Base-by-base conservation (phyloP, 2,797 vertebrate genomes). In the Chiloscyllium punctatum region DNA sequence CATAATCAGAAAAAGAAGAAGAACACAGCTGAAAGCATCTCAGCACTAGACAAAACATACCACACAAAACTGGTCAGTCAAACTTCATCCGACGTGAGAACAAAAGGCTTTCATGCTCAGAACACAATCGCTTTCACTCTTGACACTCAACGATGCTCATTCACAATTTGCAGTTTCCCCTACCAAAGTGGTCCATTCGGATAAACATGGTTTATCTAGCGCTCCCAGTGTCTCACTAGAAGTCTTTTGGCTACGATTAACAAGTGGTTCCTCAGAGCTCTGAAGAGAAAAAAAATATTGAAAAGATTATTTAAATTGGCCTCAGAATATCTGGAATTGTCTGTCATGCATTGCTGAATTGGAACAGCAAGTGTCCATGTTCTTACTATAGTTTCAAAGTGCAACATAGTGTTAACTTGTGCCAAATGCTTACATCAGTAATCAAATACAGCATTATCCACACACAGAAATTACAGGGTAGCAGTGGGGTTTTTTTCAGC, bases 121-220 rank as follows among this genome's bases (percentile, higher is more conserved):
- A 53, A 77, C 42, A 77, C 25, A 95, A 95, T 77, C 71, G 33
- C 69, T 92, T 68, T 69, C 90, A 92, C 62, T 25, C 90, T 92
- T 53, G 48, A 77, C 94, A 95, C 30, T 51, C 27, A 53, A 48
- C 68, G 23, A 57, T 77, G 71, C 71, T 30, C 94, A 95, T 74
- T 95, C 94, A 74, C 94, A 95, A 77, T 53, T 74, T 77, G 94
- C 71, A 66, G 71, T 51, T 27, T 95, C 94, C 94, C 94, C 94
- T 95, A 95, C 94, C 94, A 95, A 95, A 53, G 94, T 95, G 94
- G 94, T 95, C 94, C 94, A 95, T 95, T 95, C 94, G 94, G 94
- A 95, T 95, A 95, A 95, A 95, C 94, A 95, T 95, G 94, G 94
- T 95, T 95, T 95, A 77, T 95, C 71, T 74, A 95, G 94, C 69